Percentiles rank a stretch among this genome's conserved stretches.
Evolutionary conservation across 2,113 vertebrate species (phyloP).

Genomic region (Caranx ignobilis): DNA sequence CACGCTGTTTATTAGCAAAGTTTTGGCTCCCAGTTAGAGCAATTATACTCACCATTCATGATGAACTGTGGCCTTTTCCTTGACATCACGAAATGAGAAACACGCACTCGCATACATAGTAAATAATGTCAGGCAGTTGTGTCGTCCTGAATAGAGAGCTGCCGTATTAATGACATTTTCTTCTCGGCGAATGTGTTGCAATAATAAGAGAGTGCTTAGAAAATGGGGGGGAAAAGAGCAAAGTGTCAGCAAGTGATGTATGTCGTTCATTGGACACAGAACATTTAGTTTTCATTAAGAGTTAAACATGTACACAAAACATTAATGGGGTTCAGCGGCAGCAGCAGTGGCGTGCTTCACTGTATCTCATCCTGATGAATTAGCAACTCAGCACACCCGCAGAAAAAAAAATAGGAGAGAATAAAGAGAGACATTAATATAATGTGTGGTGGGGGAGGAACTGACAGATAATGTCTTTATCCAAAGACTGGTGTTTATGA

Average conservation of each 20-base stretch:
- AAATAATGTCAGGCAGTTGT: conserved; percentile 49
- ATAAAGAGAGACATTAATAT: conserved; percentile 73
- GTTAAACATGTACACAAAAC: conserved; percentile 86
- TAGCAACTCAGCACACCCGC: conserved; percentile 75
- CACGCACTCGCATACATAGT: conserved; percentile 41
- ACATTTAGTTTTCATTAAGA: conserved; percentile 90
- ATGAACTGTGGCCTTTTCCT: conserved; percentile 64
- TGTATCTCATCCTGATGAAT: conserved; percentile 84
- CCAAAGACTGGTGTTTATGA: conserved; percentile 76
- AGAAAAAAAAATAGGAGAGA: conserved; percentile 53
- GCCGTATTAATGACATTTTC: conserved; percentile 61
- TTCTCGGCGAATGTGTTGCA: conserved; percentile 40
- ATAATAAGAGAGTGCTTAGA: conserved; percentile 59
- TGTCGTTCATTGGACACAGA: conserved; percentile 87
- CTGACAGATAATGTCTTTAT: conserved; percentile 78
- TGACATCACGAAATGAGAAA: conserved; percentile 32
- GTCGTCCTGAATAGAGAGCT: conserved; percentile 47
- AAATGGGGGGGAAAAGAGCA: conserved; percentile 57
- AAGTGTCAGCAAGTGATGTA: conserved; percentile 83
- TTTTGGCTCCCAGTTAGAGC: conserved; percentile 65
- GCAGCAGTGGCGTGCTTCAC: conserved; percentile 63
- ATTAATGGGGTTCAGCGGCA: conserved; percentile 83
- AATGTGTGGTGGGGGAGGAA: conserved; percentile 68
- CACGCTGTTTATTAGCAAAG: conserved; percentile 74
- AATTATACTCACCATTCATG: conserved; percentile 70